Percentiles rank a stretch among this genome's conserved stretches.
These are phyloP conservation scores for Myrmophylax atrothorax DNA, from an alignment of 2,113 vertebrate genomes.

Conservation along the genomic window DNA sequence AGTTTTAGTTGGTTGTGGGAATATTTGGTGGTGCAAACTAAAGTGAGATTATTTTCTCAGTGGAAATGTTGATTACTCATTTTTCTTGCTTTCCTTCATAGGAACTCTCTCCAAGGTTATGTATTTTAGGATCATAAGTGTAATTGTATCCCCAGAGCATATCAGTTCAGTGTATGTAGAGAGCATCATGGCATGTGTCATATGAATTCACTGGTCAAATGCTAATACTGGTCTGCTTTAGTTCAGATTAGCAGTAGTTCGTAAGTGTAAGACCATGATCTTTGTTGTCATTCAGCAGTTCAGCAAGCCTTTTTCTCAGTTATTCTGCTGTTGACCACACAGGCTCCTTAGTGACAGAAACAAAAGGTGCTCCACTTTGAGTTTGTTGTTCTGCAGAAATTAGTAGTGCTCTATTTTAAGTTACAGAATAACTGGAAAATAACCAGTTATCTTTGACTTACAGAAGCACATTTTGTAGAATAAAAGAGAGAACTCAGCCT, in stretches of 20 bases:
- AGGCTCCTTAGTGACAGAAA: not conserved
- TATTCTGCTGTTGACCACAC: not conserved
- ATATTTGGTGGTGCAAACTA: not conserved
- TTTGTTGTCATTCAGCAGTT: constrained; percentile 6
- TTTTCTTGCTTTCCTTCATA: constrained; percentile 19
- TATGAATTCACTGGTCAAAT: constrained; percentile 75
- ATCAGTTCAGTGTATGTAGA: constrained; percentile 71
- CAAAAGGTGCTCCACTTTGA: not conserved
- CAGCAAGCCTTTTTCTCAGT: not conserved
- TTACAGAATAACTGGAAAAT: not conserved
- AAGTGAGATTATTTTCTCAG: not conserved
- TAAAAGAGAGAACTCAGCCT: not conserved
- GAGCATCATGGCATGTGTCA: constrained; percentile 67
- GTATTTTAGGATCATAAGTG: constrained; percentile 70
- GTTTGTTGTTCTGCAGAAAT: not conserved
- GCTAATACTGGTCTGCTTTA: constrained; percentile 64
- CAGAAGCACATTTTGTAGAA: not conserved
- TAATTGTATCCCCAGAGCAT: constrained; percentile 75
- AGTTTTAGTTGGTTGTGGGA: not conserved
- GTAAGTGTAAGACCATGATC: constrained; percentile 37
- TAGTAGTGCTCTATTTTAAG: not conserved
- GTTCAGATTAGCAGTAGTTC: constrained; percentile 48
- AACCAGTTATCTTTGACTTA: not conserved
- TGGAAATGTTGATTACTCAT: constrained; percentile 21
- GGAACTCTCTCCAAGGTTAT: constrained; percentile 65